Evolutionary conservation across 2,888 invertebrate genomes (phyloP).

Genomic region (Glyphotaelius pellucidus): DNA sequence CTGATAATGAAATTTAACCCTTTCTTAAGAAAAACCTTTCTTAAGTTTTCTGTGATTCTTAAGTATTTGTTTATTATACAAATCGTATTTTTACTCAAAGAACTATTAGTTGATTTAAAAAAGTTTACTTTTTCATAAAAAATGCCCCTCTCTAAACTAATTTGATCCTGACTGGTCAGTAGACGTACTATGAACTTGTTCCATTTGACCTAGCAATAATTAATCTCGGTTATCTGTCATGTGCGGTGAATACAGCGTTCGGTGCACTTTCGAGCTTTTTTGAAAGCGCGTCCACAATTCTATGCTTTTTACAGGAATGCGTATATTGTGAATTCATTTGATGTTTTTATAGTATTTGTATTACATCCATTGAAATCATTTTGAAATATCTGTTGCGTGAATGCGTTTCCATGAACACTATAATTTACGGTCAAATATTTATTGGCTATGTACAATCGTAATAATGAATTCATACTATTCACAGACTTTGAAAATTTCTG

Average conservation of each 20-base stretch:
- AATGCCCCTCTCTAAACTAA: background rate
- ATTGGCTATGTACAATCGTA: background rate
- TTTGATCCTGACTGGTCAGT: background rate
- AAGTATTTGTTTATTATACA: too few species aligned
- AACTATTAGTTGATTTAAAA: background rate
- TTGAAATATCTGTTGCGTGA: background rate
- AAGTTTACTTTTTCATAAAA: background rate
- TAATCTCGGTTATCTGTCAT: conserved; percentile 54
- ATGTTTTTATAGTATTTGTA: background rate
- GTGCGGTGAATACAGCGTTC: conserved; percentile 51
- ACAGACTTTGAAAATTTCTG: too few species aligned
- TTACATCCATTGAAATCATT: background rate
- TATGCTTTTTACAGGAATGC: background rate
- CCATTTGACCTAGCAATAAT: conserved; percentile 48
- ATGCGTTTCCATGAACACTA: background rate
- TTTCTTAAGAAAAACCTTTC: too few species aligned
- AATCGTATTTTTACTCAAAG: background rate
- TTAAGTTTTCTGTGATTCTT: too few species aligned
- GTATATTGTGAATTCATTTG: background rate
- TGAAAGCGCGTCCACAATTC: background rate
- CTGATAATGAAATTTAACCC: too few species aligned
- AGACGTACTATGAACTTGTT: conserved; percentile 2
- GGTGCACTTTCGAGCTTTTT: conserved; percentile 32
- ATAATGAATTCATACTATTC: too few species aligned
- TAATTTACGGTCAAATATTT: background rate